These are phyloP conservation scores for Heliopora coerulea DNA, from an alignment of 92 coral and sea anemone species.

Conservation along the genomic window DNA sequence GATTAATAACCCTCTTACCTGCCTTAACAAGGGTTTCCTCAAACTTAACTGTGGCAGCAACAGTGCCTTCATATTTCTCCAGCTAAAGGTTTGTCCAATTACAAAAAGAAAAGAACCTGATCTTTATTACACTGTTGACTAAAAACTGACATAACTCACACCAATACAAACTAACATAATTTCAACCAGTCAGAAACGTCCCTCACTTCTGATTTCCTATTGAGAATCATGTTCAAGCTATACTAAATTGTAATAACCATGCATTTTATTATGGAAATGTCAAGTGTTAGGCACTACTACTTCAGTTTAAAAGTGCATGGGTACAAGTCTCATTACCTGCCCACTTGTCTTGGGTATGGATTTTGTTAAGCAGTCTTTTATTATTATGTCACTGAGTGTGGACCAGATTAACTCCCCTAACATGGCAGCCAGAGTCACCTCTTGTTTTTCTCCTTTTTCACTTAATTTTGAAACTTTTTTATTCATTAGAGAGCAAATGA, in stretches of 20 bases:
- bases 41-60: constrained; percentile 73
- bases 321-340: no score
- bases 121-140: no score
- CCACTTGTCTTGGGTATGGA: constrained; percentile 81
- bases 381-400: constrained; percentile 66
- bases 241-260: no score
- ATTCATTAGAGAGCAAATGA: constrained; percentile 1
- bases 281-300: no score
- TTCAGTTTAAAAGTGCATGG: no score
- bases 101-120: no score
- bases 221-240: no score
- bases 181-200: no score
- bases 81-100: constrained; percentile 45
- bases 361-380: constrained; percentile 67
- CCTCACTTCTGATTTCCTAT: no score
- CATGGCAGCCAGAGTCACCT: not conserved
- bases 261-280: no score
- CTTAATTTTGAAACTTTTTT: not conserved
- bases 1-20: constrained; percentile 55
- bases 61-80: constrained; percentile 81
- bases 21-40: constrained; percentile 59
- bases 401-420: constrained; percentile 80
- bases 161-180: no score
- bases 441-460: not conserved
- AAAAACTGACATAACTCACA: no score